Evolutionary conservation across 1,140 invertebrate genomes (phyloP).

Genomic region (Drosophila ironensis): DNA sequence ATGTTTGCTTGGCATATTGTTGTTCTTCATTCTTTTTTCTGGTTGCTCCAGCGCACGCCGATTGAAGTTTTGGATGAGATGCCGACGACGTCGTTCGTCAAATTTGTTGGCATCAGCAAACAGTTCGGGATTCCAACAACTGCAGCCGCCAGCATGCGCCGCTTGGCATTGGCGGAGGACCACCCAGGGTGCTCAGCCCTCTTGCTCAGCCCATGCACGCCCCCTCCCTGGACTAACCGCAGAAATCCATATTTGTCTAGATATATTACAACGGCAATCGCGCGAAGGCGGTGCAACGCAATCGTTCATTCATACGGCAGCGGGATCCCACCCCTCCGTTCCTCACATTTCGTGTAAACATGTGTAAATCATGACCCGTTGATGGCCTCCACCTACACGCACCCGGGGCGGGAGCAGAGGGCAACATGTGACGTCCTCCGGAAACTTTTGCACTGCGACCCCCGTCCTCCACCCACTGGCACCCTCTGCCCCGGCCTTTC

Average conservation of each 20-base stretch:
- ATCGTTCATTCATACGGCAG: constrained; percentile 66
- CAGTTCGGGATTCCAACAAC: constrained; percentile 47
- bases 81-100: constrained; percentile 76
- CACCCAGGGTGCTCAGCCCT: constrained; percentile 55
- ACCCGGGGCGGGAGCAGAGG: not conserved
- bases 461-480: not conserved
- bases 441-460: constrained; percentile 69
- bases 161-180: constrained; percentile 37
- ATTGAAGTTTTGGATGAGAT: constrained; percentile 75
- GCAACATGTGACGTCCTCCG: constrained; percentile 54
- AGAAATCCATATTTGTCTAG: constrained; percentile 74
- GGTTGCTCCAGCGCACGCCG: constrained; percentile 39
- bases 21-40: constrained; percentile 22
- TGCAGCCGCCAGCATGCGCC: constrained; percentile 44
- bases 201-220: not conserved
- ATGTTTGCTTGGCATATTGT: constrained; percentile 10
- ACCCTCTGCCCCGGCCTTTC: not conserved
- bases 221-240: constrained; percentile 37
- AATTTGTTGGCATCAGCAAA: constrained; percentile 80
- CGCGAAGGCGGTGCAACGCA: constrained; percentile 10
- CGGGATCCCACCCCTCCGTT: constrained; percentile 6
- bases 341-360: constrained; percentile 63
- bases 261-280: constrained; percentile 58
- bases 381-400: constrained; percentile 64
- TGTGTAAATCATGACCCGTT: constrained; percentile 80